Conservation (phyloP, 2,888 invertebrate genomes). For the Acrocyrtus sp. region DNA sequence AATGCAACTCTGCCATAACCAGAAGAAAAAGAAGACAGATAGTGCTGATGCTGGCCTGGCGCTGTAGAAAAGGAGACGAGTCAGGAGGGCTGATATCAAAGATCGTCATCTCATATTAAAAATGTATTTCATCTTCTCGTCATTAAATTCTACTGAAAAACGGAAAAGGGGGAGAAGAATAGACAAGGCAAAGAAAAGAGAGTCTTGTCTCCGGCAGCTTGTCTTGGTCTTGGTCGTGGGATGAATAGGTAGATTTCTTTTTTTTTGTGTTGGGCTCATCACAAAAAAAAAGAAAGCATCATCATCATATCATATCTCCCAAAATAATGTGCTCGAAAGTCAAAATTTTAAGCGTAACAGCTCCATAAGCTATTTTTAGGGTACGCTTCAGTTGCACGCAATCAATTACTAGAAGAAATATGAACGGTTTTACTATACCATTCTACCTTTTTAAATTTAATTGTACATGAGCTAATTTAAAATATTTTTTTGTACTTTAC, state of each 20-base stretch:
- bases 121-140: conserved; percentile 5
- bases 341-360: background rate
- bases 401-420: conserved; percentile 1
- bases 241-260: no score
- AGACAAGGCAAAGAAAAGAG: background rate
- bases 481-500: conserved; percentile 24
- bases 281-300: no score
- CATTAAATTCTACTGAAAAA: conserved; percentile 20
- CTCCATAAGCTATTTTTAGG: background rate
- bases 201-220: no score
- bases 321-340: background rate
- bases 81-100: conserved; percentile 11
- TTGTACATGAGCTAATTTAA: background rate
- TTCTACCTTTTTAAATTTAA: background rate
- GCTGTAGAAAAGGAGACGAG: conserved; percentile 15
- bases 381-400: conserved; percentile 3
- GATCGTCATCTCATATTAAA: no score
- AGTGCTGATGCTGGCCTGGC: conserved; percentile 9
- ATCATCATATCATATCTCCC: no score
- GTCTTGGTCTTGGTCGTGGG: no score
- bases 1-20: no score
- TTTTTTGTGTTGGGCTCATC: no score
- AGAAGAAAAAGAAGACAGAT: no score
- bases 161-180: background rate
- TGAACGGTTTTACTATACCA: background rate